These are phyloP conservation scores for Drosophila sulfurigaster DNA, from an alignment of 1,140 invertebrate genomes.

Conservation along the genomic window DNA sequence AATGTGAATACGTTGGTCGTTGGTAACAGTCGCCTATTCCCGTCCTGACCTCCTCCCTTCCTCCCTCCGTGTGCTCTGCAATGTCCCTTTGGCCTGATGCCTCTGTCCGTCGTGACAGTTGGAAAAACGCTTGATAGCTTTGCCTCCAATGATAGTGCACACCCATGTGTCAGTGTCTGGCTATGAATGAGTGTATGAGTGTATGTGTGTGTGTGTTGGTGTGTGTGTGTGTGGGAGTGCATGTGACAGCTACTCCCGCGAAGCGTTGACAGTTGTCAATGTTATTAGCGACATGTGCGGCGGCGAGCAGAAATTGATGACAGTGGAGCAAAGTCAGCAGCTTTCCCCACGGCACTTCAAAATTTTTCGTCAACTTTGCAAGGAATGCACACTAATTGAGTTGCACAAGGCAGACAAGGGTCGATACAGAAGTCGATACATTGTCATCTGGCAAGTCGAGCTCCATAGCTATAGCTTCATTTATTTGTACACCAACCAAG, in stretches of 20 bases:
- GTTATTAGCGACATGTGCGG: constrained; percentile 65
- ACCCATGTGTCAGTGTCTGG: constrained; percentile 5
- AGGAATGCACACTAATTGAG: constrained; percentile 55
- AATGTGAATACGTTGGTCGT: constrained; percentile 11
- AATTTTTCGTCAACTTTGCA: constrained; percentile 1
- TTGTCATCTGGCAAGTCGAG: constrained; percentile 29
- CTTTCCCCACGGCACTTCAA: not conserved
- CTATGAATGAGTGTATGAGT: not conserved
- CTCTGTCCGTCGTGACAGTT: constrained; percentile 46
- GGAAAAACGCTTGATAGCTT: constrained; percentile 39
- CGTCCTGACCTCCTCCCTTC: not conserved
- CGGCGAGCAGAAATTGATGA: not conserved
- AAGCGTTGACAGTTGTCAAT: constrained; percentile 76
- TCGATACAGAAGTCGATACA: constrained; percentile 51
- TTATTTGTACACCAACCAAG: constrained; percentile 22
- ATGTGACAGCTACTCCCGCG: constrained; percentile 59
- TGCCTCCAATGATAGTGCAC: constrained; percentile 25
- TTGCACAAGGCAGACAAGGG: constrained; percentile 24
- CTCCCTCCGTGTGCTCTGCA: not conserved
- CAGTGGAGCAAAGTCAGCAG: constrained; percentile 22
- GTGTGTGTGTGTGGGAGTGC: constrained; percentile 39
- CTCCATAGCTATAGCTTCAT: constrained; percentile 29
- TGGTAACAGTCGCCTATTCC: not conserved
- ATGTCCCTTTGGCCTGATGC: constrained; percentile 14
- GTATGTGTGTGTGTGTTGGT: constrained; percentile 14